Evolutionary conservation across 2,888 invertebrate species (phyloP).

Genomic region (Chymomyza caudatula): DNA sequence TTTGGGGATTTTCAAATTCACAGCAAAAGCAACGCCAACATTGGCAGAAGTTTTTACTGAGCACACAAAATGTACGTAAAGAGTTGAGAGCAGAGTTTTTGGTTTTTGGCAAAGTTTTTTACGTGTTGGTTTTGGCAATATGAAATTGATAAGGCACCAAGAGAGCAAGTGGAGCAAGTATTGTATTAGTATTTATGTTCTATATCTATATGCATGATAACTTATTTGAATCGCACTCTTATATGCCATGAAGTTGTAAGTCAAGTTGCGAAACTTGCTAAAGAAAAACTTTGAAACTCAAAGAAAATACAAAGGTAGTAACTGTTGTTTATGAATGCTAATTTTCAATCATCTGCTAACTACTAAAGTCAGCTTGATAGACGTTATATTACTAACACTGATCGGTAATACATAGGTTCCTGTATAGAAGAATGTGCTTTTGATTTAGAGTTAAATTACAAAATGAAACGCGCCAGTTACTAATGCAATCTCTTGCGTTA

Average conservation of each 20-base stretch:
- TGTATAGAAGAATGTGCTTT: no score
- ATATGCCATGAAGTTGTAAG: background rate
- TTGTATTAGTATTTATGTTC: background rate
- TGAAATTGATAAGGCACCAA: constrained; percentile 58
- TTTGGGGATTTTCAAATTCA: constrained; percentile 60
- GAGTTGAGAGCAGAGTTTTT: background rate
- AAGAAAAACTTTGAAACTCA: background rate
- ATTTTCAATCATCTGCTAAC: no score
- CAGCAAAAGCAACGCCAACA: constrained; percentile 17
- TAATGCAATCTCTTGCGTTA: no score
- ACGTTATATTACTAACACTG: no score
- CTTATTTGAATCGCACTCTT: background rate
- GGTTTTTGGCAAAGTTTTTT: constrained; percentile 40
- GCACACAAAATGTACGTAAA: background rate
- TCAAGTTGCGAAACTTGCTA: background rate
- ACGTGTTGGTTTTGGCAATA: constrained; percentile 37
- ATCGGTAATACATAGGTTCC: no score
- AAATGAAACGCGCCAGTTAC: no score
- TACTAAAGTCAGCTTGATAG: no score
- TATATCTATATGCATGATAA: background rate
- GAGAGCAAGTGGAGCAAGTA: background rate
- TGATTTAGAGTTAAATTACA: no score
- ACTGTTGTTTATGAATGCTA: no score
- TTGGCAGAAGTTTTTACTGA: constrained; percentile 41
- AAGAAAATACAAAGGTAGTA: background rate